phyloP scores from a whole-genome alignment of 2,888 invertebrate species.

The Drosophila greeni region DNA sequence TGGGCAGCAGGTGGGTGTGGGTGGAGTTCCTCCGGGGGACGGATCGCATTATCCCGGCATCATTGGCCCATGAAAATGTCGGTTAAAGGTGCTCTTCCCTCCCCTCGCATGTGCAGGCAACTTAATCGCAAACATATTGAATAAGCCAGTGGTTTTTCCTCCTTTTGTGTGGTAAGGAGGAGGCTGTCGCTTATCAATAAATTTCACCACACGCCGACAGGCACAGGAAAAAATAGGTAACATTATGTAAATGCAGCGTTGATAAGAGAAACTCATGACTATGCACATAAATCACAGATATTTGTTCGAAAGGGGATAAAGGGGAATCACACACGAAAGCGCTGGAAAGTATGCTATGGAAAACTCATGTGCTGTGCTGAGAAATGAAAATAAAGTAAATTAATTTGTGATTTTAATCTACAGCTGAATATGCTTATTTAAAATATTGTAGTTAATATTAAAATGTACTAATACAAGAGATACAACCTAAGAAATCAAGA shows the following conservation, averaged over 20 bases:
- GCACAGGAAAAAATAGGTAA: slow-evolving; percentile 28
- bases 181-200: slow-evolving; percentile 61
- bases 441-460: too few relatives aligned
- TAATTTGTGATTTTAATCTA: too few relatives aligned
- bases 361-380: background rate
- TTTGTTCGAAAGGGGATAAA: background rate
- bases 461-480: too few relatives aligned
- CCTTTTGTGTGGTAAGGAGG: background rate
- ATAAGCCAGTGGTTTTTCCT: slow-evolving; percentile 20
- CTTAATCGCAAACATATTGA: slow-evolving; percentile 65
- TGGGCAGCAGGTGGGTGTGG: slow-evolving; percentile 8
- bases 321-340: background rate
- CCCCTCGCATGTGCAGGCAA: slow-evolving; percentile 40
- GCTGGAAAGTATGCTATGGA: slow-evolving; percentile 14
- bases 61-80: slow-evolving; percentile 65
- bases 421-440: too few relatives aligned
- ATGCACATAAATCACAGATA: slow-evolving; percentile 54
- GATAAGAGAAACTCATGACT: slow-evolving; percentile 56
- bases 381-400: background rate
- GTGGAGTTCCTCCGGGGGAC: background rate
- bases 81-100: slow-evolving; percentile 19
- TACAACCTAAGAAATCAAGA: too few relatives aligned
- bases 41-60: slow-evolving; percentile 56
- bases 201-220: slow-evolving; percentile 50
- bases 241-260: slow-evolving; percentile 60